Evolutionary conservation across 2,113 vertebrate genomes (phyloP), one percentile per base, ranked within the genome.

Genomic region (Numida meleagris): DNA sequence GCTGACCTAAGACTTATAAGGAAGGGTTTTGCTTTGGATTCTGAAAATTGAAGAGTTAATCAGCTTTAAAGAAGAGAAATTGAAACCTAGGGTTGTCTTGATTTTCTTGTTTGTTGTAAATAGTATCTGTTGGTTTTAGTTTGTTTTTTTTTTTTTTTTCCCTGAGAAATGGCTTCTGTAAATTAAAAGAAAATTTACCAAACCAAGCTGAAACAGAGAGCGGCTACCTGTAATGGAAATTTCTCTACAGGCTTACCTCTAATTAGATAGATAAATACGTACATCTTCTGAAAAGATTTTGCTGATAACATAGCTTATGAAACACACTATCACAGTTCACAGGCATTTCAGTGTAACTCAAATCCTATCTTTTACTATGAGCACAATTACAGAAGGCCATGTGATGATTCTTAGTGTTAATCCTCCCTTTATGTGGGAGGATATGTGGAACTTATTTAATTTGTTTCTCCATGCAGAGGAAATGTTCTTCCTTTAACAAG

Each of bases 1-100:
- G 82, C 91, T 1, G 9, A 86, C 79, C 93, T 95, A 75, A 75
- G 61, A 34, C 59, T 95, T 82, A 18, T 29, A 94, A 95, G 55
- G 17, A 81, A 51, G 29, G 79, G 23, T 9, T 80, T 94, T 90
- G 34, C 51, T 81, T 78, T 86, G 68, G 70, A 42, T 95, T 88
- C 76, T 77, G 82, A 86, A 94, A 91, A 94, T 13, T 88, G 70
- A 83, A 92, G 75, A 80, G 14, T 14, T 93, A 94, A 95, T 89
- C 87, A 89, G 82, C 82, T 88, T 95, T 94, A 73, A 93, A 85
- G 80, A 84, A 40, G 51, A 88, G 80, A 89, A 86, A 88, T 15
- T 4, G 6, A 93, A 93, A 55, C 42, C 57, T 27, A 43, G 14
- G 38, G 57, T 36, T 71, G 21, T 77, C 62, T 88, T 65, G 61